phyloP scores from a whole-genome alignment of 2,888 invertebrate genomes.

The Electrophaes corylata region DNA sequence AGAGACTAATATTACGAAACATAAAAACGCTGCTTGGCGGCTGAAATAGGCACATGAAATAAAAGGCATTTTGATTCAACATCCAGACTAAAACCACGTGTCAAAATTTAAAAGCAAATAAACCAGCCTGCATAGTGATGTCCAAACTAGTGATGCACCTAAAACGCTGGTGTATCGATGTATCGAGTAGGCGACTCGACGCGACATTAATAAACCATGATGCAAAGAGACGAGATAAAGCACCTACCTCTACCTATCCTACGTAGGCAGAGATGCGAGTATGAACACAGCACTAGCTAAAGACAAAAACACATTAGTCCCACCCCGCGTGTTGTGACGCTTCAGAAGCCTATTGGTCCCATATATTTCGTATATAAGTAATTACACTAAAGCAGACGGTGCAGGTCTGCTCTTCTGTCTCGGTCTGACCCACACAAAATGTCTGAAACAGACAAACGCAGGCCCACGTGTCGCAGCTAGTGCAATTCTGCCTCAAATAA shows the following conservation, averaged over 20 bases:
- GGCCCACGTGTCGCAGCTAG: no score
- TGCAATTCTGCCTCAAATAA: no score
- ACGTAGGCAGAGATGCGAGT: neutral
- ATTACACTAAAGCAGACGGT: no score
- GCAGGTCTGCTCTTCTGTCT: no score
- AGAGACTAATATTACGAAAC: no score
- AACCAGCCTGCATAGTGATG: constrained; percentile 15
- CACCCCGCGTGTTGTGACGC: no score
- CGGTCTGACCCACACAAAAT: no score
- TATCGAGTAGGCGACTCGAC: constrained; percentile 24
- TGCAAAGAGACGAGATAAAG: constrained; percentile 17
- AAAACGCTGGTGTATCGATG: constrained; percentile 20
- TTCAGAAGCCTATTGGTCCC: no score
- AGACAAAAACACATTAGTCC: no score
- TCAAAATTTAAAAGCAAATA: constrained; percentile 28
- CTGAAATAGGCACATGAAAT: neutral
- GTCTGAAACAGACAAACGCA: no score
- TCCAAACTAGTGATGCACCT: constrained; percentile 10
- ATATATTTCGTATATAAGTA: no score
- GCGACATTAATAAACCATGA: constrained; percentile 40
- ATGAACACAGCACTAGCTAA: neutral
- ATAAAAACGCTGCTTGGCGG: no score
- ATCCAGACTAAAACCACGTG: constrained; percentile 8
- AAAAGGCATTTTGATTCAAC: neutral
- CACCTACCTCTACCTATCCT: neutral